Evolutionary conservation across 2,113 vertebrate species (phyloP), one percentile per base, ranked within the genome.

Genomic region (Thalassarche chlororhynchos): DNA sequence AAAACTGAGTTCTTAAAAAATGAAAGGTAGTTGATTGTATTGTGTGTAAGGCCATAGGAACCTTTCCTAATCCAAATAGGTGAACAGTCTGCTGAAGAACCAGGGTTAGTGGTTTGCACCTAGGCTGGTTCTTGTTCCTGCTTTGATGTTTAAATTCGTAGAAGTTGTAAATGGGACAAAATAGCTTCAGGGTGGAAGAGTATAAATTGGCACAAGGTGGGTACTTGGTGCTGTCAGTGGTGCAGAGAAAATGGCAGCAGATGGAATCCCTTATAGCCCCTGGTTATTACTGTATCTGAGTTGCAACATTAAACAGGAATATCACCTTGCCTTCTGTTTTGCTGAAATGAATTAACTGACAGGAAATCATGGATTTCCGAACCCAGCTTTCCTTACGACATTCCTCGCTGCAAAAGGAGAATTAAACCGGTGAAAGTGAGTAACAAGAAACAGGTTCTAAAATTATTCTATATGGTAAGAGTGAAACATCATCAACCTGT

Each of bases 321-420:
- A 94, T 93, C 94, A 79, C 96, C 97, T 95, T 78, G 92, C 95
- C 96, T 95, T 94, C 97, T 87, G 83, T 93, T 96, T 85, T 86
- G 87, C 98, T 98, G 96, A 98, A 92, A 89, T 91, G 93, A 97
- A 96, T 97, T 96, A 97, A 76, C 90, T 8, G 85, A n/a, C 96
- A 96, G 98, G 98, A 98, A 98, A 97, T 93, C 90, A 18, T 85
- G 97, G 97, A 93, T 98, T 97, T 98, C 97, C 93, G 84, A 96
- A 29, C 74, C 72, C 70, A 5, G 72, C 93, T 89, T 94, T 93
- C 84, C 96, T 95, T 40, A 51, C 17, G 68, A 54, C 89, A 93
- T 91, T 95, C 95, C 69, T 70, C 9, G 3, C 86, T 86, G 92
- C 93, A 83, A 40, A 88, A 93, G 98, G 87, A 92, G 97, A 97